phyloP scores from a whole-genome alignment of 2,888 invertebrate species.

The Pollenia angustigena region DNA sequence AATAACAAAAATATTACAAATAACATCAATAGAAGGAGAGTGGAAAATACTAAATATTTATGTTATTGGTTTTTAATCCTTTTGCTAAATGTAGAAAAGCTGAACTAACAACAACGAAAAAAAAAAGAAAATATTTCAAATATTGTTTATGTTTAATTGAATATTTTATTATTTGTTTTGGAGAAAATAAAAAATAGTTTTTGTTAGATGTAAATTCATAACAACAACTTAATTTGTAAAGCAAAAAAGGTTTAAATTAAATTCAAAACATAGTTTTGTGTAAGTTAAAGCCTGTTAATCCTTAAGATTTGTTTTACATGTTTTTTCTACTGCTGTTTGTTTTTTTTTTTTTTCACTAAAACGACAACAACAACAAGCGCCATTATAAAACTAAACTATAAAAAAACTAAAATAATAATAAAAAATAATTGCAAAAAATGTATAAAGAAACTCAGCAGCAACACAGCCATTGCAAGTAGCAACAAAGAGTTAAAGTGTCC shows the following conservation, averaged over 20 bases:
- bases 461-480: constrained; percentile 6
- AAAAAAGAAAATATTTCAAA: constrained; percentile 22
- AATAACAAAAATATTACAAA: constrained; percentile 31
- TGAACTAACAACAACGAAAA: constrained; percentile 7
- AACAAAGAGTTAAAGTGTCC: neutral
- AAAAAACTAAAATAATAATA: constrained; percentile 44
- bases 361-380: neutral
- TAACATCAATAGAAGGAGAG: constrained; percentile 7
- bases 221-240: constrained; percentile 9
- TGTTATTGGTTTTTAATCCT: constrained; percentile 67
- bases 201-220: constrained; percentile 36
- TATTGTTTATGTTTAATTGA: constrained; percentile 53
- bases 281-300: constrained; percentile 63
- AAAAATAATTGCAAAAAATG: constrained; percentile 59
- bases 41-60: constrained; percentile 29
- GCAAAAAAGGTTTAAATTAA: constrained; percentile 36
- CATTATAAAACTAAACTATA: constrained; percentile 32
- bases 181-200: neutral
- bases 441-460: neutral
- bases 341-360: constrained; percentile 6
- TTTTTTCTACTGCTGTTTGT: neutral
- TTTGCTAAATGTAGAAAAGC: constrained; percentile 38
- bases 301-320: constrained; percentile 64
- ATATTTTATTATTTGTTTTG: constrained; percentile 50
- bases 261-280: constrained; percentile 36